A percentile compares a stretch with the other conserved stretches of the same genome.
Conservation (phyloP, 2,888 invertebrate genomes). For the Ophonus ardosiacus region DNA sequence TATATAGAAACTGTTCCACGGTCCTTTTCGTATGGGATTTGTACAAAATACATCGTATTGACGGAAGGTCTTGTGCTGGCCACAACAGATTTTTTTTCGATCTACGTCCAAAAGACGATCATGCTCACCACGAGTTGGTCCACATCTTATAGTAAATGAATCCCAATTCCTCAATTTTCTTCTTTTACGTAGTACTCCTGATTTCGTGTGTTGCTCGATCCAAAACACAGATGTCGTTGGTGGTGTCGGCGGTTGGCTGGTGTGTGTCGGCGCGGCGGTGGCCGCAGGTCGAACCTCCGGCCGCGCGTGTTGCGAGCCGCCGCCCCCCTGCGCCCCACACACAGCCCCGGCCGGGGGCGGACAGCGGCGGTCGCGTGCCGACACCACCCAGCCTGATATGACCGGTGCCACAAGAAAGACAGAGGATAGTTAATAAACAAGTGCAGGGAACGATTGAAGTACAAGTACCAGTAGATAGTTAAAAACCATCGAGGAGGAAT, state of each 20-base stretch:
- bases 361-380: constrained; percentile 66
- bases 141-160: no score
- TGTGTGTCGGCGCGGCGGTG: constrained; percentile 71
- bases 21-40: no score
- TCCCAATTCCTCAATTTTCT: no score
- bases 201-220: neutral
- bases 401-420: constrained; percentile 64
- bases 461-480: neutral
- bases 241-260: constrained; percentile 66
- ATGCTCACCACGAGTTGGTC: no score
- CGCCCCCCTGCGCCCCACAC: constrained; percentile 66
- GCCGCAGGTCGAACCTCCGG: constrained; percentile 74
- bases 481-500: no score
- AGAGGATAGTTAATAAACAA: neutral
- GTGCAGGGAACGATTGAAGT: neutral
- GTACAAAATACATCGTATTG: no score
- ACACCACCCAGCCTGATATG: constrained; percentile 65
- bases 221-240: constrained; percentile 60
- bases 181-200: no score
- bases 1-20: no score
- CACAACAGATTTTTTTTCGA: no score
- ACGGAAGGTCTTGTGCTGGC: no score
- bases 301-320: constrained; percentile 66
- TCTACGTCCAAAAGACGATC: no score
- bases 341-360: constrained; percentile 67